Evolutionary conservation across 2,113 vertebrate species (phyloP).

Genomic region (Lanius ludovicianus): DNA sequence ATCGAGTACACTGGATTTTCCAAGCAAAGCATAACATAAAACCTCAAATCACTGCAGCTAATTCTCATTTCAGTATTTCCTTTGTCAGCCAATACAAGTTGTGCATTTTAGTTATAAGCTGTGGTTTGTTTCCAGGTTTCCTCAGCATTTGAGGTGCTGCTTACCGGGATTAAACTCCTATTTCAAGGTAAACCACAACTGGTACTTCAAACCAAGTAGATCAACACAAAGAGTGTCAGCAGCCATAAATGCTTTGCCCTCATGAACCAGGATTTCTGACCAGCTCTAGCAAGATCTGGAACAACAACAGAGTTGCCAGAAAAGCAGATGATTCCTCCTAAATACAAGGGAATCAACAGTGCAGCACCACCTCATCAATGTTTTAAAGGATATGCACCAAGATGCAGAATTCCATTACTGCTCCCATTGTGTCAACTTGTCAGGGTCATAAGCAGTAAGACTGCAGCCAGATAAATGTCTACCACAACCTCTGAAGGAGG

Average conservation of each 20-base stretch:
- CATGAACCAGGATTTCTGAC: neutral
- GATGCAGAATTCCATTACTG: neutral
- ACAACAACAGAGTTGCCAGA: neutral
- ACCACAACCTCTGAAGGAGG: neutral
- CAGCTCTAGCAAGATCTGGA: neutral
- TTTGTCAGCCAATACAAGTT: neutral
- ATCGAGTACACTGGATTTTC: neutral
- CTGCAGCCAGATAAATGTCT: neutral
- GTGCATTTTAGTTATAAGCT: neutral
- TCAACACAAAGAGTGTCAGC: neutral
- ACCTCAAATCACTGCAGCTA: neutral
- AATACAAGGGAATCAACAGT: neutral
- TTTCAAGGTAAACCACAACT: neutral
- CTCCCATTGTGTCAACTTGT: constrained; percentile 6
- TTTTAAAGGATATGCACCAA: neutral
- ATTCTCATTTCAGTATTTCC: neutral
- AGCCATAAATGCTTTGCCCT: neutral
- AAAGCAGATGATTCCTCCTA: neutral
- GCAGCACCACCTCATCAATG: neutral
- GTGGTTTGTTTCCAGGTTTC: neutral
- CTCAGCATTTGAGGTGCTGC: neutral
- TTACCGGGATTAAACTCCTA: neutral
- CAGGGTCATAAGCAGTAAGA: neutral
- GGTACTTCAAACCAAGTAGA: neutral
- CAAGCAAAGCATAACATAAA: neutral